Base-by-base conservation (phyloP, 2,113 vertebrate species). In the Anguilla rostrata region DNA sequence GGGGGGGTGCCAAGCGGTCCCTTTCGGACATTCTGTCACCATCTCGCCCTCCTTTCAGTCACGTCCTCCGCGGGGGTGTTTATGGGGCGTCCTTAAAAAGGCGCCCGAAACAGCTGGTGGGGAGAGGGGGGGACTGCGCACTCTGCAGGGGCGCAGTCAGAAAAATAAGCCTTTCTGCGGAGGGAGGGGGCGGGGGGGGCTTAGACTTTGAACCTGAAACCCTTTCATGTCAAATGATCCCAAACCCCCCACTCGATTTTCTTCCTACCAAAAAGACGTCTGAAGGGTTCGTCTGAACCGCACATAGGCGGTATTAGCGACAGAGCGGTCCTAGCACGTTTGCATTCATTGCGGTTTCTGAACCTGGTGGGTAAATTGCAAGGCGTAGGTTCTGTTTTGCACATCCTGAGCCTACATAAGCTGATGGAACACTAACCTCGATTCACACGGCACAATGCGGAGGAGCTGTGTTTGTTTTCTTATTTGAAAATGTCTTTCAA, bases 31-130 rank as follows among this genome's bases (percentile, higher is more conserved):
- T 34, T 79, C 81, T 78, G 39, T 84, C 39, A 39, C 80, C 39
- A 29, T 75, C 56, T 79, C 81, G 39, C 71, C 34, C 84, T 88
- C 57, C 29, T 14, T 85, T 82, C 83, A 75, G 86, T 56, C 46
- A 43, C 85, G 43, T 1, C 71, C 84, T 91, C 90, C 92, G 90
- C 91, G 92, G 92, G 91, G 90, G 87, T 84, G 87, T 89, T 87
- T 86, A 90, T 87, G 80, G 71, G 56, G 75, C 83, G 80, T 89
- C 66, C 39, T 41, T 34, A 34, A 34, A 84, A 34, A 40, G 86
- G 18, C 5, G 6, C 79, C 79, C 41, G 12, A 39, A 71, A 80
- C 78, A 81, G 79, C 78, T 46, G 79, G 78, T 43, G 39, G 53
- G 29, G 18, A 26, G 82, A 60, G 49, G 14, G 43, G 43, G 39